Conservation (phyloP, 92 coral and sea anemone genomes). For the Palythoa grandis region DNA sequence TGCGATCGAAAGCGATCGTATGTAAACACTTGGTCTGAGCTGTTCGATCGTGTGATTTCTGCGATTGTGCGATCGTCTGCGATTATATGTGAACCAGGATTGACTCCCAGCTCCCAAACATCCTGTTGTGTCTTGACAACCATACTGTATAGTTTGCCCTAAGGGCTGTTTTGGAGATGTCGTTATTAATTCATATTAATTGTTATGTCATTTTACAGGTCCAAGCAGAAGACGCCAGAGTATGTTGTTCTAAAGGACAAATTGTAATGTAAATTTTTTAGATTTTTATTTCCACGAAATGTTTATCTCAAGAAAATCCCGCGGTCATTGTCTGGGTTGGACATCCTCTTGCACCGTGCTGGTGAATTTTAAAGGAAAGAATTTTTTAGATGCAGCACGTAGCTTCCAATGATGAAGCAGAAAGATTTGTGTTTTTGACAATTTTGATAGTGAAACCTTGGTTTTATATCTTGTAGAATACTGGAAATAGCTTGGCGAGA, state of each 20-base stretch:
- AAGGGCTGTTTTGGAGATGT: no score
- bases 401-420: background rate
- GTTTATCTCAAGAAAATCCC: background rate
- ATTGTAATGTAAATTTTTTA: conserved; percentile 13
- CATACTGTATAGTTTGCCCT: no score
- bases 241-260: conserved; percentile 28
- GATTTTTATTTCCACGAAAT: background rate
- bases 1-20: no score
- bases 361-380: background rate
- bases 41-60: no score
- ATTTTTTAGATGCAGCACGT: background rate
- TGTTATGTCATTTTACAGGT: conserved; percentile 1
- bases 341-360: conserved; percentile 25
- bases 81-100: no score
- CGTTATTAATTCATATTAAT: background rate
- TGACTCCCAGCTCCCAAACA: no score
- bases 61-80: no score
- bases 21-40: no score
- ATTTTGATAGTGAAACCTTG: conserved; percentile 8
- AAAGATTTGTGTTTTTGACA: conserved; percentile 10
- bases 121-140: no score
- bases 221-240: conserved; percentile 40
- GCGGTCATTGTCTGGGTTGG: conserved; percentile 17
- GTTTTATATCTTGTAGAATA: background rate
- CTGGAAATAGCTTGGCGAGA: background rate